phyloP scores from a whole-genome alignment of 2,888 invertebrate species.

The Xylota segnis region DNA sequence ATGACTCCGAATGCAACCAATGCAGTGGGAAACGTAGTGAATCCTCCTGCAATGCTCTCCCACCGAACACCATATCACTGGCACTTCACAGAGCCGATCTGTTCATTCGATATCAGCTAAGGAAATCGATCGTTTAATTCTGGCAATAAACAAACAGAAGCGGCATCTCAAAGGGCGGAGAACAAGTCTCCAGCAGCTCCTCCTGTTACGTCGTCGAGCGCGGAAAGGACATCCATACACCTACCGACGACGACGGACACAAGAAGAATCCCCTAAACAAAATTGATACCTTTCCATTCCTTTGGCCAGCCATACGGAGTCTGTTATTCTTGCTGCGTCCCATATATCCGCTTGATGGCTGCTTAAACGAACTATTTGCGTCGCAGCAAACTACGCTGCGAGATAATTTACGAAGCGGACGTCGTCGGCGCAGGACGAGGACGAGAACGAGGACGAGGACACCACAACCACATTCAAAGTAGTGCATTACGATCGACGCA shows the following conservation, averaged over 20 bases:
- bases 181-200: conserved; percentile 68
- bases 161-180: conserved; percentile 72
- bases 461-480: conserved; percentile 64
- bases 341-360: conserved; percentile 61
- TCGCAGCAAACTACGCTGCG: conserved; percentile 51
- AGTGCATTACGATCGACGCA: conserved; percentile 49
- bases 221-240: conserved; percentile 20
- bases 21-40: conserved; percentile 31
- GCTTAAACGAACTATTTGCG: conserved; percentile 70
- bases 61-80: conserved; percentile 30
- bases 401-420: conserved; percentile 63
- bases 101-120: conserved; percentile 56
- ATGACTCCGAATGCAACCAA: conserved; percentile 34
- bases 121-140: conserved; percentile 77
- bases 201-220: conserved; percentile 59
- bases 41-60: conserved; percentile 20
- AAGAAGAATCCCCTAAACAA: conserved; percentile 35
- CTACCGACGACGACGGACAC: conserved; percentile 11
- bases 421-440: conserved; percentile 3
- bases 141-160: conserved; percentile 78
- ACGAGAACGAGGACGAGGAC: conserved; percentile 20
- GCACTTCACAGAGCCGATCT: conserved; percentile 34
- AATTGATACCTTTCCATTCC: conserved; percentile 67
- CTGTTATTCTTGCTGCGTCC: conserved; percentile 46
- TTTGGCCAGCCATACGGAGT: conserved; percentile 27